Conservation (phyloP, 2,113 vertebrate species). For the Australoheros scitulus region DNA sequence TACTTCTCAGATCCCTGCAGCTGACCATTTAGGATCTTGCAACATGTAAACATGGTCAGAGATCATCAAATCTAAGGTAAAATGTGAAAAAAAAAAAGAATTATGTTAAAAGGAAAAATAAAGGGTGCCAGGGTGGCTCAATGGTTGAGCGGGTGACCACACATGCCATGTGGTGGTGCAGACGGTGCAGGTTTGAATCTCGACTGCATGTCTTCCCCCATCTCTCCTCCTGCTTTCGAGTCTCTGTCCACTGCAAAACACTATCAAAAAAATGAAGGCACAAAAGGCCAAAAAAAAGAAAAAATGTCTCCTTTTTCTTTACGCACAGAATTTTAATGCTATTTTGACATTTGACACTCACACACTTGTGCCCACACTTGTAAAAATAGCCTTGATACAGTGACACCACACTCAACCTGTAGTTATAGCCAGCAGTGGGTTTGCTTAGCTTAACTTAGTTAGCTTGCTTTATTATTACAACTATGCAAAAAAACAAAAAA, state of each 20-base stretch:
- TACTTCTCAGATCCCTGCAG: constrained; percentile 12
- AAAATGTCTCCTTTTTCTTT: background rate
- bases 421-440: background rate
- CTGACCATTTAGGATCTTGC: constrained; percentile 24
- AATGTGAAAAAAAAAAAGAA: background rate
- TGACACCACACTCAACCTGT: background rate
- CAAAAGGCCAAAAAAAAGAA: background rate
- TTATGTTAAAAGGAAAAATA: background rate
- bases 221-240: too few species aligned
- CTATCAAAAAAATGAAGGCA: too few species aligned
- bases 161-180: too few species aligned
- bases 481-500: background rate
- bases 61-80: background rate
- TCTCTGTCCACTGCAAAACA: too few species aligned
- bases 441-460: background rate
- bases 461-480: background rate
- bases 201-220: too few species aligned
- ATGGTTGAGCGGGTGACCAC: too few species aligned
- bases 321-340: background rate
- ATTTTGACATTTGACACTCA: background rate
- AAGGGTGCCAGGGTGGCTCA: background rate
- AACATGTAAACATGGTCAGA: constrained; percentile 55
- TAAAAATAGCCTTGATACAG: background rate
- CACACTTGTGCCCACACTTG: background rate
- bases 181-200: background rate